Evolutionary conservation across 2,113 vertebrate genomes (phyloP).

Genomic region (Corythoichthys intestinalis): DNA sequence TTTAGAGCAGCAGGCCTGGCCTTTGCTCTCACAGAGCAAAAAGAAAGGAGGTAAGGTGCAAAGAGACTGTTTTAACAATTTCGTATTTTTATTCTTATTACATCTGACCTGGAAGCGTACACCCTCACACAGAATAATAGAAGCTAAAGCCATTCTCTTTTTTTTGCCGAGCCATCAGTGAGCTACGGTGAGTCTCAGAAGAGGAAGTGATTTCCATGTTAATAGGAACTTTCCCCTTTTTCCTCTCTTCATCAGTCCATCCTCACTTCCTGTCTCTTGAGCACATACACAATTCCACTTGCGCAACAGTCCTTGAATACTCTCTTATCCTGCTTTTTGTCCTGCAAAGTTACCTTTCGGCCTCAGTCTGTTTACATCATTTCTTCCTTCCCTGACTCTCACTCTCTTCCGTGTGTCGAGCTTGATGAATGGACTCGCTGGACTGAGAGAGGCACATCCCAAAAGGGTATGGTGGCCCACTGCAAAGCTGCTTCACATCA

Average conservation of each 20-base stretch:
- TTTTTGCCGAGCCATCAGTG: constrained; percentile 62
- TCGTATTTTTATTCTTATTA: constrained; percentile 51
- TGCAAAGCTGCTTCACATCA: constrained; percentile 39
- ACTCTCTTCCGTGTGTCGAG: constrained; percentile 41
- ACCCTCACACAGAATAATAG: constrained; percentile 71
- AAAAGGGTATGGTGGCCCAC: constrained; percentile 50
- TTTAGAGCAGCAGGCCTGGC: constrained; percentile 8
- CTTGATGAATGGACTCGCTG: constrained; percentile 70
- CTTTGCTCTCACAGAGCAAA: constrained; percentile 20
- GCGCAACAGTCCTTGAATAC: constrained; percentile 14
- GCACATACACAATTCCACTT: constrained; percentile 34
- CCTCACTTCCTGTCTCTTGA: constrained; percentile 27
- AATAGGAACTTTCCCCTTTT: constrained; percentile 63
- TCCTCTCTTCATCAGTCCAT: constrained; percentile 14
- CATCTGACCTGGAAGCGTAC: constrained; percentile 68
- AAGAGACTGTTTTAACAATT: constrained; percentile 44
- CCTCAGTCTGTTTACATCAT: constrained; percentile 55
- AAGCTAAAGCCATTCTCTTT: constrained; percentile 69
- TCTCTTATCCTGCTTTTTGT: constrained; percentile 33
- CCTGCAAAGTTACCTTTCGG: constrained; percentile 49
- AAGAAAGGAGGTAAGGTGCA: constrained; percentile 24
- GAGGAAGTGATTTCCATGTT: constrained; percentile 75
- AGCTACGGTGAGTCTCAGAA: constrained; percentile 50
- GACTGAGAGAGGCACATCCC: constrained; percentile 62
- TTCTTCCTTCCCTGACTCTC: constrained; percentile 19